Evolutionary conservation across 2,113 vertebrate genomes (phyloP).

Genomic region (Oncorhynchus keta): DNA sequence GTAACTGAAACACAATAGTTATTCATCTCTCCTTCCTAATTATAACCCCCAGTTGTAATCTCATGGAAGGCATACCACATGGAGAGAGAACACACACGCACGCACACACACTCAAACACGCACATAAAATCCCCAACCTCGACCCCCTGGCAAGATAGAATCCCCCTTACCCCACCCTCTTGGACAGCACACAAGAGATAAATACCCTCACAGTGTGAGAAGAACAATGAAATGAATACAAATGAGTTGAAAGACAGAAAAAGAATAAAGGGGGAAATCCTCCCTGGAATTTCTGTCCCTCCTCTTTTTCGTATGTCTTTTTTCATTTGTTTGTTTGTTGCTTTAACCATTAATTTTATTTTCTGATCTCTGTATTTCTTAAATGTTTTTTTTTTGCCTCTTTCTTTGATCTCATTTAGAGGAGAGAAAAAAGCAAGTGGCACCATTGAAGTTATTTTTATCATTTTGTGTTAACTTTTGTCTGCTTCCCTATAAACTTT

Average conservation of each 20-base stretch:
- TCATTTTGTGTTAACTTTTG: constrained; percentile 70
- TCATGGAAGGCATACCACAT: constrained; percentile 64
- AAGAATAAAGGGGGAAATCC: constrained; percentile 50
- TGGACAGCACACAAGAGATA: constrained; percentile 66
- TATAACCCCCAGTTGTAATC: constrained; percentile 60
- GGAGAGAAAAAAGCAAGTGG: constrained; percentile 60
- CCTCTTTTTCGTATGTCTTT: constrained; percentile 58
- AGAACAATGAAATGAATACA: constrained; percentile 54
- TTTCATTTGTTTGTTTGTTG: constrained; percentile 49
- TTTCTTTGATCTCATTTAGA: constrained; percentile 77
- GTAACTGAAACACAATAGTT: constrained; percentile 50
- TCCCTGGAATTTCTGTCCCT: constrained; percentile 60
- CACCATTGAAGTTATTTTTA: constrained; percentile 78
- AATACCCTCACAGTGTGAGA: constrained; percentile 67
- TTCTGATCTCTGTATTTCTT: constrained; percentile 67
- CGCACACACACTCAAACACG: constrained; percentile 28
- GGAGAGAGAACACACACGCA: constrained; percentile 16
- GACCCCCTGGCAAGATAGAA: constrained; percentile 49
- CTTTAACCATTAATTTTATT: constrained; percentile 48
- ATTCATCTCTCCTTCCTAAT: constrained; percentile 67
- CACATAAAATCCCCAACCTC: constrained; percentile 47
- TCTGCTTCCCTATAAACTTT: constrained; percentile 12
- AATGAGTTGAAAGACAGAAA: constrained; percentile 39
- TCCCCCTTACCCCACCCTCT: constrained; percentile 41
- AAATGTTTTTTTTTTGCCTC: constrained; percentile 74